phyloP scores from a whole-genome alignment of 2,888 invertebrate genomes.

The Cheiracanthium punctorium region DNA sequence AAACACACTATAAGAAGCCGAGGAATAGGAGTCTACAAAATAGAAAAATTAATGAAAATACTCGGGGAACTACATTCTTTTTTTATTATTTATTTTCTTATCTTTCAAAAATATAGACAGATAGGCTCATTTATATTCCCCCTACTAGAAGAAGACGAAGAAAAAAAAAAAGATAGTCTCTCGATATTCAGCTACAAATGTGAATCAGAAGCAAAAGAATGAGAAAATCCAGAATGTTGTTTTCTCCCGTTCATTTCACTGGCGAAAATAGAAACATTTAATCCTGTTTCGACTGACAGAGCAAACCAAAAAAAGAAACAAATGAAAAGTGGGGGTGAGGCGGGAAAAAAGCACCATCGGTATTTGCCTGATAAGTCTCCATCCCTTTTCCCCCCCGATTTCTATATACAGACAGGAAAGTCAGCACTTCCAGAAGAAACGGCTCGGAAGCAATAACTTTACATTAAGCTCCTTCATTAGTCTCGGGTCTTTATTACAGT shows the following conservation, averaged over 20 bases:
- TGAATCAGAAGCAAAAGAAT: constrained; percentile 26
- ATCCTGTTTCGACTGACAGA: constrained; percentile 64
- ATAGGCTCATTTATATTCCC: not conserved
- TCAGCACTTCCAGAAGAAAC: constrained; percentile 16
- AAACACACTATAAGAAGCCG: too few species aligned
- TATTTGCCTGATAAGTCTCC: constrained; percentile 48
- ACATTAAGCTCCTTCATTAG: constrained; percentile 66
- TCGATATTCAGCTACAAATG: constrained; percentile 30
- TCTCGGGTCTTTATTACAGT: constrained; percentile 58
- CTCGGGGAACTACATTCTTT: too few species aligned
- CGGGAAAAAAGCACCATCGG: constrained; percentile 5
- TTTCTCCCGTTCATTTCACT: constrained; percentile 58
- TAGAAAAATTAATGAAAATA: too few species aligned
- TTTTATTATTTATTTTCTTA: too few species aligned
- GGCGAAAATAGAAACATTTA: constrained; percentile 64
- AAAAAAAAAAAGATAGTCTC: not conserved
- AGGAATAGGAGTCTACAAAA: too few species aligned
- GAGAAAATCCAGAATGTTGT: constrained; percentile 29
- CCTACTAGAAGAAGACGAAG: constrained; percentile 6
- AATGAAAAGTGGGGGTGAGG: constrained; percentile 46
- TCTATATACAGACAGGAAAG: constrained; percentile 22
- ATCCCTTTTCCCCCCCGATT: constrained; percentile 39
- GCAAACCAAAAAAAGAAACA: constrained; percentile 59
- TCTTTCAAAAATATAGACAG: too few species aligned
- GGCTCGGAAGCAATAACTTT: constrained; percentile 51